These are phyloP conservation scores for Dinocampus coccinellae DNA, from an alignment of 2,888 invertebrate genomes.

Conservation along the genomic window DNA sequence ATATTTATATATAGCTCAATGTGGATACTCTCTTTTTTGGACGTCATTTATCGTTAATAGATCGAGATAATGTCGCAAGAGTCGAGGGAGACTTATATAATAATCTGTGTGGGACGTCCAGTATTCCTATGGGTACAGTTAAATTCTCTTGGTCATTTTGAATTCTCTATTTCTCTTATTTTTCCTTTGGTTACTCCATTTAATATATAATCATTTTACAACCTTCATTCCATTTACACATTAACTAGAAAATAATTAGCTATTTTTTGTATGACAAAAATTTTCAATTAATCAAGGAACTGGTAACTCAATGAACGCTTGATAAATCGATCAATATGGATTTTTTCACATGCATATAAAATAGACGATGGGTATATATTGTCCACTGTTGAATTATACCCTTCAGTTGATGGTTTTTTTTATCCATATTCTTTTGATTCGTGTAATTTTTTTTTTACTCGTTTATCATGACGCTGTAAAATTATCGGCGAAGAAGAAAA, in stretches of 20 bases:
- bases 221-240: background rate
- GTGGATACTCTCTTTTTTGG: conserved; percentile 50
- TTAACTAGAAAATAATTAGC: too few relatives aligned
- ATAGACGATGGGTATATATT: conserved; percentile 44
- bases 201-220: too few relatives aligned
- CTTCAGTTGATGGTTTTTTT: conserved; percentile 44
- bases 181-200: background rate
- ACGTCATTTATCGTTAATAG: conserved; percentile 62
- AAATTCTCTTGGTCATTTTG: conserved; percentile 61
- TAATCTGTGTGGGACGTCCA: conserved; percentile 32
- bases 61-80: conserved; percentile 56
- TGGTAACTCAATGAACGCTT: too few relatives aligned
- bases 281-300: too few relatives aligned
- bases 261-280: too few relatives aligned
- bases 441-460: background rate
- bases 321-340: too few relatives aligned
- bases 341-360: too few relatives aligned
- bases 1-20: background rate
- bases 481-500: background rate
- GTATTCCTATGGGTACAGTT: conserved; percentile 56
- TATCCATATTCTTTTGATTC: background rate
- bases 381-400: conserved; percentile 60
- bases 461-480: background rate
- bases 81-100: conserved; percentile 23
- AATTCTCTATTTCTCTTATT: background rate